A percentile compares a stretch with the other conserved stretches of the same genome.
phyloP scores from a whole-genome alignment of 2,888 invertebrate species.

The Eretmocerus hayati region DNA sequence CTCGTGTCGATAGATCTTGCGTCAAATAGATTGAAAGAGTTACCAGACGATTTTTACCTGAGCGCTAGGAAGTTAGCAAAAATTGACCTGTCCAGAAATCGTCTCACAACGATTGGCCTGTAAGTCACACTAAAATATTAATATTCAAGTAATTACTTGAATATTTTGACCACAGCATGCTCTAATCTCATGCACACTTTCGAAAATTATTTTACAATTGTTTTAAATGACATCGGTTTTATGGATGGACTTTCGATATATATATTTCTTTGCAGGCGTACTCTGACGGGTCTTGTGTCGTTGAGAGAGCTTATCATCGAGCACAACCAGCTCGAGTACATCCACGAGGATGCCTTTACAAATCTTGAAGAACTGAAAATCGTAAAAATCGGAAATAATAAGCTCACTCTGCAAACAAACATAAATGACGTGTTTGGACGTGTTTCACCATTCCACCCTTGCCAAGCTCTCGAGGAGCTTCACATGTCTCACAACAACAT shows the following conservation, averaged over 20 bases:
- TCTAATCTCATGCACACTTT: neutral
- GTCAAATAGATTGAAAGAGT: conserved; percentile 80
- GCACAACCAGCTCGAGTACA: conserved; percentile 50
- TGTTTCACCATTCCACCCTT: conserved; percentile 55
- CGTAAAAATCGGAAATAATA: conserved; percentile 52
- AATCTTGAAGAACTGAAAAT: conserved; percentile 49
- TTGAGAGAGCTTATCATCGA: conserved; percentile 81
- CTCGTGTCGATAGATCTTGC: conserved; percentile 86
- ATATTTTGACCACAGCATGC: conserved; percentile 25
- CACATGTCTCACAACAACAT: conserved; percentile 61
- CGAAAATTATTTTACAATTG: no score
- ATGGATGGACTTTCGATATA: conserved; percentile 31
- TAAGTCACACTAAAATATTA: conserved; percentile 78
- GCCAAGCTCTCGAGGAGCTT: conserved; percentile 51
- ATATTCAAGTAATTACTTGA: conserved; percentile 83
- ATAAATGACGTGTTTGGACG: conserved; percentile 64
- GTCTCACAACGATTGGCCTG: conserved; percentile 71
- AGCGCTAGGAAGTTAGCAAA: conserved; percentile 84
- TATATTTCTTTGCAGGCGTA: conserved; percentile 70
- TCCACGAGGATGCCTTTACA: conserved; percentile 50
- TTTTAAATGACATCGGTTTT: no score
- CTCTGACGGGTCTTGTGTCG: conserved; percentile 73
- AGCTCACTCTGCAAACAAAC: conserved; percentile 74
- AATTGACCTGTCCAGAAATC: conserved; percentile 81
- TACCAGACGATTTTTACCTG: conserved; percentile 84